Conservation (phyloP, 2,113 vertebrate species). For the Bathybates hornii region DNA sequence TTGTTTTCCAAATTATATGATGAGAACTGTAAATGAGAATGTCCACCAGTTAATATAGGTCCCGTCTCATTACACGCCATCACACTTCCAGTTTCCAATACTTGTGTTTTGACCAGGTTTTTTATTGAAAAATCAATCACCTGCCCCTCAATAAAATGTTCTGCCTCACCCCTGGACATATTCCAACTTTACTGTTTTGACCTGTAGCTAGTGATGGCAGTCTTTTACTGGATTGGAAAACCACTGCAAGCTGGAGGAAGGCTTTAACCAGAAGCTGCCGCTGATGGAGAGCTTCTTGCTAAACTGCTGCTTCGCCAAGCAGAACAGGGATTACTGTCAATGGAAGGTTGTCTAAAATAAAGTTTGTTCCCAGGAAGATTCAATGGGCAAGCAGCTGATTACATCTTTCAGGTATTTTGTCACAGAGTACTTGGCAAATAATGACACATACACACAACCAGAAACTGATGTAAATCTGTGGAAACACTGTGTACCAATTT, state of each 20-base stretch:
- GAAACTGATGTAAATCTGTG: neutral
- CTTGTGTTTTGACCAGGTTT: neutral
- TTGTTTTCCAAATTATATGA: neutral
- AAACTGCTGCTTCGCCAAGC: neutral
- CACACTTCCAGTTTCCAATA: neutral
- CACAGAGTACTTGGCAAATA: neutral
- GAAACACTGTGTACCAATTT: neutral
- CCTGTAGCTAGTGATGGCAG: neutral
- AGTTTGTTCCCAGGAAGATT: neutral
- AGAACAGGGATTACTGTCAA: neutral
- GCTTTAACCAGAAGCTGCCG: neutral
- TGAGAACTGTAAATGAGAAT: neutral
- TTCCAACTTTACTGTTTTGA: neutral
- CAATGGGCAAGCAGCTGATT: neutral
- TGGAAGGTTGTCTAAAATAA: neutral
- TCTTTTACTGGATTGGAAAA: neutral
- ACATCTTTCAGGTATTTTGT: neutral
- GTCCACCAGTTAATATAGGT: neutral
- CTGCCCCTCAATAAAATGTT: neutral
- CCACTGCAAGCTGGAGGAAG: neutral
- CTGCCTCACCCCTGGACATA: neutral
- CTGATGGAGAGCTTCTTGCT: neutral
- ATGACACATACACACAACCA: neutral
- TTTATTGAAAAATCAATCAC: neutral
- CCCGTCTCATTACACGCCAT: neutral